These are phyloP conservation scores for Emydoidea blandingii DNA, from an alignment of 2,797 vertebrate species.

Conservation along the genomic window DNA sequence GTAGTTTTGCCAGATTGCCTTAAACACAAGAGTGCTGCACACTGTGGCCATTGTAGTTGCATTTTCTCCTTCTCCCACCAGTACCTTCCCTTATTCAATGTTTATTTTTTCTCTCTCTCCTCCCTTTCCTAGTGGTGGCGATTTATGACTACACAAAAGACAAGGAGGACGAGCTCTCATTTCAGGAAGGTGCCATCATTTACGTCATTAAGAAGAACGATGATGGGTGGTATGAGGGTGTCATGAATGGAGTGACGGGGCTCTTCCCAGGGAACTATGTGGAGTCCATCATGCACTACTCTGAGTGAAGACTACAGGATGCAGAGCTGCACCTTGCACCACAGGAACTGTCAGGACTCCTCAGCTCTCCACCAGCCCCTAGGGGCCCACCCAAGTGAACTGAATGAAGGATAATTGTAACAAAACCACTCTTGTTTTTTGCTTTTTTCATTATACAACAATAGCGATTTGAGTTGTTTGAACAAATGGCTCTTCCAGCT, in stretches of 20 bases:
- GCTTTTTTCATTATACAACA: constrained; percentile 72
- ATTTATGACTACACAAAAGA: constrained; percentile 98
- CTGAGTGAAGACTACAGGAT: constrained; percentile 86
- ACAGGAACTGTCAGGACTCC: constrained; percentile 74
- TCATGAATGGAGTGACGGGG: constrained; percentile 97
- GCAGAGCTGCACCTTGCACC: constrained; percentile 43
- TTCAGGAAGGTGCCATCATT: constrained; percentile 99
- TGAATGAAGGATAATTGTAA: constrained; percentile 83
- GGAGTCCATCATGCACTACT: constrained; percentile 99
- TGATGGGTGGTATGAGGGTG: constrained; percentile 98
- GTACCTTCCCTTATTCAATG: not conserved
- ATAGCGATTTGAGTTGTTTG: constrained; percentile 79
- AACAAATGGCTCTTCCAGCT: constrained; percentile 79
- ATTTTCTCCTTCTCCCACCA: not conserved
- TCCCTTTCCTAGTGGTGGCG: constrained; percentile 90
- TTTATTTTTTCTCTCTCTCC: constrained; percentile 18
- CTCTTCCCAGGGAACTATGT: constrained; percentile 99
- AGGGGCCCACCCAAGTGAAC: constrained; percentile 68
- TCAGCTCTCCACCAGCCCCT: constrained; percentile 73
- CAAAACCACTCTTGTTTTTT: constrained; percentile 76
- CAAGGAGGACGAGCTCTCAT: constrained; percentile 98
- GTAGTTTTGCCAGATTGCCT: not conserved
- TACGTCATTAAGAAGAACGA: constrained; percentile 99
- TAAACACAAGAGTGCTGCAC: no score
- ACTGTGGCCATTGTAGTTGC: rapidly evolving